Percentiles rank a stretch among this genome's conserved stretches.
These are phyloP conservation scores for Liasis olivaceus DNA, from an alignment of 2,797 vertebrate species.

Conservation along the genomic window DNA sequence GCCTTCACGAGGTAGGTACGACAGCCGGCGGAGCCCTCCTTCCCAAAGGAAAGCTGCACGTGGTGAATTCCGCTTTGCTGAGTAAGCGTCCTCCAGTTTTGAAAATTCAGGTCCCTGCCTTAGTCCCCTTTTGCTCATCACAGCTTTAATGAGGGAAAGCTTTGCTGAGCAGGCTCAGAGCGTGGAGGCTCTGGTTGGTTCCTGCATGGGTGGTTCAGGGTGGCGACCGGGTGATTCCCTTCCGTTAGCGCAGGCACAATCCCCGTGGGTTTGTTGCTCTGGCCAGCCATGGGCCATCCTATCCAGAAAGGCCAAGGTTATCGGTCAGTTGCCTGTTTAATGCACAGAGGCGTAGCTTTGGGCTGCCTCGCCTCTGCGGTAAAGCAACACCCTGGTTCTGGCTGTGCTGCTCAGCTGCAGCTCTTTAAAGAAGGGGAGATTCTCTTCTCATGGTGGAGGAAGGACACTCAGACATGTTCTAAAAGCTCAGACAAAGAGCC, in stretches of 20 bases:
- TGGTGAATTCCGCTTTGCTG: no score
- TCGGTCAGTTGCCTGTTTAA: no score
- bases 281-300: no score
- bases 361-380: not conserved
- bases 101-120: not conserved
- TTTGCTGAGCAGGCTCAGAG: not conserved
- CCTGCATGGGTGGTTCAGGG: no score
- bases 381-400: not conserved
- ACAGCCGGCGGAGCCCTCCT: not conserved
- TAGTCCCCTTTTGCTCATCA: no score
- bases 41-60: not conserved
- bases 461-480: accelerated
- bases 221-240: not conserved
- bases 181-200: not conserved
- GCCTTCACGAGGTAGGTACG: constrained; percentile 87
- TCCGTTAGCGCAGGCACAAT: no score
- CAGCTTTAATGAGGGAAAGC: not conserved
- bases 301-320: not conserved
- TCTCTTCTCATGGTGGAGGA: not conserved
- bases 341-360: not conserved
- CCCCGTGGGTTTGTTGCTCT: not conserved
- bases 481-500: not conserved
- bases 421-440: not conserved
- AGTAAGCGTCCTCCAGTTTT: not conserved
- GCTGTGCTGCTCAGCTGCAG: not conserved